These are phyloP conservation scores for Condylostylus longicornis DNA, from an alignment of 1,140 invertebrate genomes.

Conservation along the genomic window DNA sequence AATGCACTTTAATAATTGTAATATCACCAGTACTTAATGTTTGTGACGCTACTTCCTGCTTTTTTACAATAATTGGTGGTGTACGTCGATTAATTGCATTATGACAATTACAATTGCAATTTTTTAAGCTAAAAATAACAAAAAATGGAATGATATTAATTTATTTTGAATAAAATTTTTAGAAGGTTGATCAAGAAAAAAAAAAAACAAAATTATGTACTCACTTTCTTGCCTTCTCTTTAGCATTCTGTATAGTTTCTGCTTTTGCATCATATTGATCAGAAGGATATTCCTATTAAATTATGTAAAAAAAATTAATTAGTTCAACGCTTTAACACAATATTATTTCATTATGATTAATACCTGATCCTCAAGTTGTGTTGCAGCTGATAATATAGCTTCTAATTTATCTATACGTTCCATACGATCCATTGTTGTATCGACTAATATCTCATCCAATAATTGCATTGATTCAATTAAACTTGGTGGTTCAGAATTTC, in stretches of 20 bases:
- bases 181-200: not conserved
- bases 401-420: constrained; percentile 75
- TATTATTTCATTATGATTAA: constrained; percentile 2
- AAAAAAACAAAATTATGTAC: not conserved
- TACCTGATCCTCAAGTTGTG: constrained; percentile 38
- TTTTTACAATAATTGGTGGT: constrained; percentile 13
- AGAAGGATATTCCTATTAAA: not conserved
- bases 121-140: constrained; percentile 18
- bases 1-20: constrained; percentile 79
- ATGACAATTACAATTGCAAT: constrained; percentile 26
- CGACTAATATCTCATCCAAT: constrained; percentile 71
- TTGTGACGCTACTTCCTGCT: constrained; percentile 46
- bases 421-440: constrained; percentile 66
- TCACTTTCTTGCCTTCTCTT: constrained; percentile 28
- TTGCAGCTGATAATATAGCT: constrained; percentile 64
- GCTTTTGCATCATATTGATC: constrained; percentile 18
- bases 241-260: constrained; percentile 27
- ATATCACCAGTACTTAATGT: constrained; percentile 86
- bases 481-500: constrained; percentile 66
- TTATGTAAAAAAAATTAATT: not conserved
- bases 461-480: constrained; percentile 82
- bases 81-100: constrained; percentile 10
- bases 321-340: not conserved
- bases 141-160: not conserved
- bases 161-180: not conserved